Percentiles rank a stretch among this genome's conserved stretches.
Conservation (phyloP, 2,113 vertebrate species). For the Cricetomys ansorgei region DNA sequence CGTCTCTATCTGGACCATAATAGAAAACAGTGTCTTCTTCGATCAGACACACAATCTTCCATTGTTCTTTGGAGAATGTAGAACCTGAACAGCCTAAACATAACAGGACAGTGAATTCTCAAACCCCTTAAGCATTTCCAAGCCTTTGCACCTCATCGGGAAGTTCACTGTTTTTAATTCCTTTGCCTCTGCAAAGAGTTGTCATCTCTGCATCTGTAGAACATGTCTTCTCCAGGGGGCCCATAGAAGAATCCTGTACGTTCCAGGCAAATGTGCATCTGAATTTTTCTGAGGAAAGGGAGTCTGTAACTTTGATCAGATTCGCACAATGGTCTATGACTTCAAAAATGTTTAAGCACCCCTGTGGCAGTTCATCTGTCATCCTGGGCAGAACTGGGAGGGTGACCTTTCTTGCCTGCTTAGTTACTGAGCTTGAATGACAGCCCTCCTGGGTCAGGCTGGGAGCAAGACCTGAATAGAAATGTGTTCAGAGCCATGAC, state of each 20-base stretch:
- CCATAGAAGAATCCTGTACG: constrained; percentile 18
- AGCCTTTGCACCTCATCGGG: not conserved
- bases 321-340: not conserved
- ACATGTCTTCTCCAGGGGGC: not conserved
- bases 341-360: constrained; percentile 1
- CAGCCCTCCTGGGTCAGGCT: constrained; percentile 33
- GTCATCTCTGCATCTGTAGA: not conserved
- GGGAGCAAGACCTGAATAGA: constrained; percentile 28
- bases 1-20: constrained; percentile 30
- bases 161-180: not conserved
- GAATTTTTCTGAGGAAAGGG: constrained; percentile 18
- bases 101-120: constrained; percentile 31
- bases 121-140: not conserved
- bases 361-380: constrained; percentile 9
- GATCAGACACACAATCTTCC: not conserved
- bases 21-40: constrained; percentile 52
- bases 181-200: not conserved
- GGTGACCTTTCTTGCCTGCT: constrained; percentile 52
- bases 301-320: constrained; percentile 26
- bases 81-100: not conserved
- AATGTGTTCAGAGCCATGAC: constrained; percentile 12
- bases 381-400: constrained; percentile 28
- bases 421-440: constrained; percentile 48
- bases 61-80: constrained; percentile 29
- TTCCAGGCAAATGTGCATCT: not conserved